phyloP scores from a whole-genome alignment of 2,888 invertebrate species.

The Conistra vaccinii region DNA sequence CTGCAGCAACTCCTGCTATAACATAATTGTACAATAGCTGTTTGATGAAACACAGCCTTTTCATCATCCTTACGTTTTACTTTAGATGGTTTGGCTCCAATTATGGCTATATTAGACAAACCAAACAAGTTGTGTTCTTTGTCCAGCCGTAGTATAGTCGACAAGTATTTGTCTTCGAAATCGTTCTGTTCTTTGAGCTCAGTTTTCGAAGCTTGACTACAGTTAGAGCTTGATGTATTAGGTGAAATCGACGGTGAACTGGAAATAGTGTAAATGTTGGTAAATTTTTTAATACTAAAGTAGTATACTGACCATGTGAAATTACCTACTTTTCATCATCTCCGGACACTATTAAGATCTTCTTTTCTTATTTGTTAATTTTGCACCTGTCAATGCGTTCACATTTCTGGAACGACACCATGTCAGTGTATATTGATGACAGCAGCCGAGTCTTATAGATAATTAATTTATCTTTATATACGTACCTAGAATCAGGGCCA shows the following conservation, averaged over 20 bases:
- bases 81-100: slow-evolving; percentile 75
- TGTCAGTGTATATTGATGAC: slow-evolving; percentile 66
- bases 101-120: slow-evolving; percentile 82
- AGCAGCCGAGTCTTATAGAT: not conserved
- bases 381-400: slow-evolving; percentile 86
- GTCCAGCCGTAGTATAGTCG: slow-evolving; percentile 85
- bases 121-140: slow-evolving; percentile 87
- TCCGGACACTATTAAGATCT: slow-evolving; percentile 49
- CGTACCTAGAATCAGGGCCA: slow-evolving; percentile 82
- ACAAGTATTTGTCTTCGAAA: slow-evolving; percentile 80
- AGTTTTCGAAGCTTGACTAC: slow-evolving; percentile 75
- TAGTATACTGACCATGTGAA: slow-evolving; percentile 14
- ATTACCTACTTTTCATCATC: slow-evolving; percentile 53
- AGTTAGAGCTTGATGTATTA: slow-evolving; percentile 72
- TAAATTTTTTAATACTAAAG: not conserved
- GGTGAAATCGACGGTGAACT: slow-evolving; percentile 81
- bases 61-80: slow-evolving; percentile 78
- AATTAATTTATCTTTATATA: slow-evolving; percentile 28
- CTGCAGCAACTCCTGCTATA: slow-evolving; percentile 78
- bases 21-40: slow-evolving; percentile 86
- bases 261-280: slow-evolving; percentile 64
- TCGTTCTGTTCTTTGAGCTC: slow-evolving; percentile 63
- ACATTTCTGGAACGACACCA: slow-evolving; percentile 84
- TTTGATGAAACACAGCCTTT: slow-evolving; percentile 83
- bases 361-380: slow-evolving; percentile 69